Evolutionary conservation across 2,797 vertebrate genomes (phyloP).

Genomic region (Champsocephalus gunnari): DNA sequence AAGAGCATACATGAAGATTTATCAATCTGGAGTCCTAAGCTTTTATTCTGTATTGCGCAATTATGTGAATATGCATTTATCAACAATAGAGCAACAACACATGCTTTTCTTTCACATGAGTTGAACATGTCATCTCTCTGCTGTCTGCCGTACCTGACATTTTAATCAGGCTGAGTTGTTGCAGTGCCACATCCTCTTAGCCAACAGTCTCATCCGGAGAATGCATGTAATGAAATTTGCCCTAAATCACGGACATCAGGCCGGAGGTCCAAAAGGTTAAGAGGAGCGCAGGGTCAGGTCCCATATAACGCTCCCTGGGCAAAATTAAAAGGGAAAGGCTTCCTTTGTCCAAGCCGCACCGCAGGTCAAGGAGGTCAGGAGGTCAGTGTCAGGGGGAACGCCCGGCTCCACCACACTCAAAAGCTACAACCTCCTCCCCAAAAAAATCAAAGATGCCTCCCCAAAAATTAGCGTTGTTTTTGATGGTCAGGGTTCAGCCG

Average conservation of each 20-base stretch:
- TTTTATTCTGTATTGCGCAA: constrained; percentile 15
- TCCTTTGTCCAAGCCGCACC: constrained; percentile 81
- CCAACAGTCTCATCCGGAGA: constrained; percentile 80
- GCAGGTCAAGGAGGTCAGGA: constrained; percentile 84
- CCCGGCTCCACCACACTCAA: constrained; percentile 65
- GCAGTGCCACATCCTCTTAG: constrained; percentile 75
- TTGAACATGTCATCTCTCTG: constrained; percentile 54
- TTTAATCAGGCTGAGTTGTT: constrained; percentile 82
- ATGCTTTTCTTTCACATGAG: constrained; percentile 34
- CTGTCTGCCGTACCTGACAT: constrained; percentile 68
- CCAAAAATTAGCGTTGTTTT: constrained; percentile 78
- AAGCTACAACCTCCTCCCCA: constrained; percentile 58
- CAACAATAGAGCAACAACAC: constrained; percentile 1
- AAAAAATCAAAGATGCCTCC: constrained; percentile 69
- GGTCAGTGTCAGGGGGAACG: constrained; percentile 84
- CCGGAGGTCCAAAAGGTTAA: constrained; percentile 85
- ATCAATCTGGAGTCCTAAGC: background rate
- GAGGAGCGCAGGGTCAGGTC: constrained; percentile 81
- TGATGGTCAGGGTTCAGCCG: constrained; percentile 71
- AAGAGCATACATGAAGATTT: background rate
- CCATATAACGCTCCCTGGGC: constrained; percentile 80
- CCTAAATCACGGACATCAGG: constrained; percentile 84
- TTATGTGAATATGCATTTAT: constrained; percentile 12
- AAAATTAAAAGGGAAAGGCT: constrained; percentile 87
- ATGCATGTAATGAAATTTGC: constrained; percentile 86